phyloP scores from a whole-genome alignment of 2,113 vertebrate genomes.

The Mormyrus iriodes region DNA sequence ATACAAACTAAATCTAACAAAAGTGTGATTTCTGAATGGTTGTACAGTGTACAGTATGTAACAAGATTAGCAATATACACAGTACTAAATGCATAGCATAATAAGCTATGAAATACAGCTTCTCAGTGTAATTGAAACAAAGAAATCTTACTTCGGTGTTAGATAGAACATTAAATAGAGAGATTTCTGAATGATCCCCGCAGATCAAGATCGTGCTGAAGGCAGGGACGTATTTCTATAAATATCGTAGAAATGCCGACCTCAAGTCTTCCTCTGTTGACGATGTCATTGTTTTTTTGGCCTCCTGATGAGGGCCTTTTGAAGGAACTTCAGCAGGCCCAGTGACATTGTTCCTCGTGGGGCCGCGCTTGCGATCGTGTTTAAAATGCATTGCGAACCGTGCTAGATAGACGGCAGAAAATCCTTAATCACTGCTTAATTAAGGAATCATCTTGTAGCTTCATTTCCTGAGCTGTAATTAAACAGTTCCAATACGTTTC shows the following conservation, averaged over 20 bases:
- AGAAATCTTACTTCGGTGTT: neutral
- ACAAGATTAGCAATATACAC: neutral
- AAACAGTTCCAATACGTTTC: conserved; percentile 72
- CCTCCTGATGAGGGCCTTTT: conserved; percentile 42
- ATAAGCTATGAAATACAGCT: neutral
- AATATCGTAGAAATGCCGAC: conserved; percentile 18
- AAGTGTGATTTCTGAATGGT: no score
- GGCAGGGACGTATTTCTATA: neutral
- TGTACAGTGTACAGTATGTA: neutral
- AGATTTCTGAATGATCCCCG: neutral
- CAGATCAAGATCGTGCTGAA: neutral
- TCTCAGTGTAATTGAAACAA: neutral
- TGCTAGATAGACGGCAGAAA: conserved; percentile 70
- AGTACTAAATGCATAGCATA: neutral
- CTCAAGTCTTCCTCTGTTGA: neutral
- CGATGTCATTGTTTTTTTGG: conserved; percentile 25
- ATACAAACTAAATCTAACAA: neutral
- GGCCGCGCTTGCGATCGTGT: conserved; percentile 59
- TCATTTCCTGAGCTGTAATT: conserved; percentile 74
- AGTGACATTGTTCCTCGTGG: conserved; percentile 66
- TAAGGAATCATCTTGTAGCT: conserved; percentile 79
- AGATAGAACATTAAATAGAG: neutral
- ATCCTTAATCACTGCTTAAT: conserved; percentile 78
- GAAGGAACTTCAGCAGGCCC: conserved; percentile 64
- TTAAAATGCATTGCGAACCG: conserved; percentile 72